A percentile compares a stretch with the other conserved stretches of the same genome.
Conservation (phyloP, 2,888 invertebrate genomes). For the Mesoligia furuncula region DNA sequence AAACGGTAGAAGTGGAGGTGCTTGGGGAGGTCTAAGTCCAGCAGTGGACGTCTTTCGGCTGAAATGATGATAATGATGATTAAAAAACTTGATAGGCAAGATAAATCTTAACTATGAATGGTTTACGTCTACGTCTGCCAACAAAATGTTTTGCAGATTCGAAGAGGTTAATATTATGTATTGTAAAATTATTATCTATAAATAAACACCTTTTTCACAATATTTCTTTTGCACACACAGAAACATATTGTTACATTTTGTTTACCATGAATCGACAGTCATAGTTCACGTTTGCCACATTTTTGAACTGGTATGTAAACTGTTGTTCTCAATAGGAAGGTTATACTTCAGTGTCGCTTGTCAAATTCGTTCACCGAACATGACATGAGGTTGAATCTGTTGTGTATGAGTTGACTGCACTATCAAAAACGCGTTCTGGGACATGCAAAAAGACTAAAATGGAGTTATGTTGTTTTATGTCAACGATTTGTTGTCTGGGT, state of each 20-base stretch:
- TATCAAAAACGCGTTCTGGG: not conserved
- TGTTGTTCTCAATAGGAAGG: constrained; percentile 11
- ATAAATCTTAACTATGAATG: too few species aligned
- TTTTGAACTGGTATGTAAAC: not conserved
- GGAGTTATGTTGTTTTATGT: too few species aligned
- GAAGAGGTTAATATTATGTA: too few species aligned
- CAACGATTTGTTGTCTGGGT: too few species aligned
- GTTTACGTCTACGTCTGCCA: too few species aligned
- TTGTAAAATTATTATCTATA: not conserved
- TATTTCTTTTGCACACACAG: too few species aligned
- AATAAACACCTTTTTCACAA: not conserved
- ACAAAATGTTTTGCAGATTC: too few species aligned
- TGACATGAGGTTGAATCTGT: not conserved
- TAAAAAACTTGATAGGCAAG: too few species aligned
- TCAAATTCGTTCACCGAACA: constrained; percentile 5
- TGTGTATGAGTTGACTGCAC: not conserved
- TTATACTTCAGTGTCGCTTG: not conserved
- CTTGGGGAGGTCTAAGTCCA: too few species aligned
- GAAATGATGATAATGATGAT: too few species aligned
- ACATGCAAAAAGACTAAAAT: not conserved
- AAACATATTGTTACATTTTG: not conserved
- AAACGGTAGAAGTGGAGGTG: too few species aligned
- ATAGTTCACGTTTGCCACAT: not conserved
- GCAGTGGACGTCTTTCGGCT: too few species aligned
- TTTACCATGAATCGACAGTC: not conserved